Conservation (phyloP, 2,888 invertebrate genomes). For the Diplolepis rosae region DNA sequence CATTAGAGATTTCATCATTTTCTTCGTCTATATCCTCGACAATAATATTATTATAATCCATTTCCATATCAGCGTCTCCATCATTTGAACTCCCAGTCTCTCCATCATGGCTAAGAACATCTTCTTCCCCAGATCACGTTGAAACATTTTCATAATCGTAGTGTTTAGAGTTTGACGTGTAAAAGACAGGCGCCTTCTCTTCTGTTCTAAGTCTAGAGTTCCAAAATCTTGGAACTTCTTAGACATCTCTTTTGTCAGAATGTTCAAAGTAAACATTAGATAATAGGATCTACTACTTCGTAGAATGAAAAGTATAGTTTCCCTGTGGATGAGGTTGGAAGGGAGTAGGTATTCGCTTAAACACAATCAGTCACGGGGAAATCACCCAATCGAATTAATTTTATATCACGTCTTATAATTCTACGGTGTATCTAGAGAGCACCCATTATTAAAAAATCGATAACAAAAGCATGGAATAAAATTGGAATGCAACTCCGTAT, state of each 20-base stretch:
- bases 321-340: too few relatives aligned
- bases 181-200: background rate
- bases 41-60: background rate
- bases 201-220: background rate
- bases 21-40: background rate
- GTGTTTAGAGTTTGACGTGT: background rate
- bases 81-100: background rate
- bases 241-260: background rate
- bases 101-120: background rate
- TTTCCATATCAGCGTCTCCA: background rate
- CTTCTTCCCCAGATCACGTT: background rate
- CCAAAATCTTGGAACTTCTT: background rate
- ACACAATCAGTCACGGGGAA: too few relatives aligned
- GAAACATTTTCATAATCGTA: too few relatives aligned
- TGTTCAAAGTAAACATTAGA: background rate
- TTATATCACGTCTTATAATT: too few relatives aligned
- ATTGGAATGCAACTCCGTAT: background rate
- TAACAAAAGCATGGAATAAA: background rate
- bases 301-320: background rate
- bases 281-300: background rate
- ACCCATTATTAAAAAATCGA: too few relatives aligned
- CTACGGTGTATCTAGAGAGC: too few relatives aligned
- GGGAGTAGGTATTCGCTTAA: too few relatives aligned
- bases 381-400: too few relatives aligned
- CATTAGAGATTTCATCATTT: background rate